Percentiles rank a stretch among this genome's conserved stretches.
Evolutionary conservation across 2,113 vertebrate species (phyloP).

Genomic region (Choloepus hoffmanni): DNA sequence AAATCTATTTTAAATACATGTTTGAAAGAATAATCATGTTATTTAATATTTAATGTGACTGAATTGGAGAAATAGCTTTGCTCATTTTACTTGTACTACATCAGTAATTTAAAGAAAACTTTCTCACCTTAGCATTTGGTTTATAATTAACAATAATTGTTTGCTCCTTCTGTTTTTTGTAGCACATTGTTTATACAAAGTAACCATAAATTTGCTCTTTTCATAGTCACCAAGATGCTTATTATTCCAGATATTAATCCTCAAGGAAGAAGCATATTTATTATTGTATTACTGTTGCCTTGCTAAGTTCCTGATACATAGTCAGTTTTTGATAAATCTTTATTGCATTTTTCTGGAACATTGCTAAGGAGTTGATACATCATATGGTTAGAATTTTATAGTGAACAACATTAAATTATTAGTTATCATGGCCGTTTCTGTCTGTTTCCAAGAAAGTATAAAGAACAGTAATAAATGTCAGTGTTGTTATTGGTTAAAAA

Average conservation of each 20-base stretch:
- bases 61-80: neutral
- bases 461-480: neutral
- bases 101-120: neutral
- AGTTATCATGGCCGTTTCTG: neutral
- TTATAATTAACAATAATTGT: neutral
- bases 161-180: rapidly evolving
- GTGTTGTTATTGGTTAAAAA: neutral
- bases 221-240: neutral
- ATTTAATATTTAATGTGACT: neutral
- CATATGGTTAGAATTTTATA: neutral
- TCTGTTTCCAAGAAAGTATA: neutral
- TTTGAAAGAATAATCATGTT: neutral
- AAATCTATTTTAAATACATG: neutral
- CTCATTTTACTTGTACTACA: neutral
- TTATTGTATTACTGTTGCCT: neutral
- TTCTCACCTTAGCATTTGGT: neutral
- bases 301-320: neutral
- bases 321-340: neutral
- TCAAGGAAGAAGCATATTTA: neutral
- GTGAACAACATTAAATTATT: neutral
- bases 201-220: neutral
- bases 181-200: rapidly evolving
- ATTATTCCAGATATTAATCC: neutral
- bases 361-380: neutral
- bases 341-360: neutral